Evolutionary conservation across 2,113 vertebrate genomes (phyloP), one percentile per base, ranked within the genome.

Genomic region (Toxotes chatareus): DNA sequence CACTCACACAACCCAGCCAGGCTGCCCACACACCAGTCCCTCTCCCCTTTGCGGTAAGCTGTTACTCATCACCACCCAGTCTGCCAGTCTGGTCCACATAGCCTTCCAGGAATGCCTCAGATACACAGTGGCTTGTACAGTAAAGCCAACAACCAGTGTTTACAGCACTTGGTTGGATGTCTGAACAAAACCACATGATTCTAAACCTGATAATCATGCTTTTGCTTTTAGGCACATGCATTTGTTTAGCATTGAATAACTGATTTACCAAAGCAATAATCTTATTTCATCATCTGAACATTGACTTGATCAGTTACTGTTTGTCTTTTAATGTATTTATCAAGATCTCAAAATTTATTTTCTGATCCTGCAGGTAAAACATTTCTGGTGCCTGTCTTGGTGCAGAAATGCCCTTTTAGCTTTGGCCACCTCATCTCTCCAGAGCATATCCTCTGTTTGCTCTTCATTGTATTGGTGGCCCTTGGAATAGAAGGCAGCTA

Each of bases 51-150:
- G 75, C 57, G 70, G 88, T 81, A 91, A 93, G 77, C 82, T 46
- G 69, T 93, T 92, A 89, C 86, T 93, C 93, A 94, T 91, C 88
- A 76, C 66, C 17, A 19, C 19, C 76, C 72, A 66, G 88, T 86
- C 90, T 55, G 79, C 74, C 79, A 62, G 90, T 93, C 92, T 92
- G 89, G 89, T 89, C 88, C 92, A 93, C 92, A 90, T 90, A 91
- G 87, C 13, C 83, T 63, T 82, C 16, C 84, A 87, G 90, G 92
- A 92, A 94, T 94, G 93, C 87, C 46, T 83, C 85, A 86, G 69
- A 84, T 56, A 85, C 78, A 89, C 86, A 93, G 34, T 19, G 62
- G 66, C 85, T 84, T 65, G 83, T 7, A 27, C 59, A 77, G 73
- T 42, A 31, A 84, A 89, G 56, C 55, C 73, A 88, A 66, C 63